These are phyloP conservation scores for Cheilosia vulpina DNA, from an alignment of 2,888 invertebrate species.

Conservation along the genomic window DNA sequence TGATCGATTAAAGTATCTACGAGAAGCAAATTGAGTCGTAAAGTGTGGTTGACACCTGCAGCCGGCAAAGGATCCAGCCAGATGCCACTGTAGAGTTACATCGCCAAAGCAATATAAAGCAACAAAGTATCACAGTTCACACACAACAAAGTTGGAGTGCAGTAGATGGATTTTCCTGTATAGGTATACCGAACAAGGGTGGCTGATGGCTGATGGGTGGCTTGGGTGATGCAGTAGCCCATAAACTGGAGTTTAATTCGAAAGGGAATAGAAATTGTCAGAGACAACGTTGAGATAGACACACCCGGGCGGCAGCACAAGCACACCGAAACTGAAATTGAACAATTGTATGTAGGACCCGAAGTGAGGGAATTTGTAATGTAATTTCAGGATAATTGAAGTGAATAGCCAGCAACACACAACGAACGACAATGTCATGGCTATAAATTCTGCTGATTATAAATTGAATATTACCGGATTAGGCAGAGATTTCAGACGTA, in stretches of 20 bases:
- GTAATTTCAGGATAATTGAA: constrained; percentile 71
- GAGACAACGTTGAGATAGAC: background rate
- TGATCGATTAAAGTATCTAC: constrained; percentile 73
- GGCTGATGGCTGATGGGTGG: background rate
- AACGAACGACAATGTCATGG: constrained; percentile 39
- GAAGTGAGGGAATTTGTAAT: constrained; percentile 44
- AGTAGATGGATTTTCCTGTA: constrained; percentile 41
- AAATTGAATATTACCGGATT: constrained; percentile 69
- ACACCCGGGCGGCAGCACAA: background rate
- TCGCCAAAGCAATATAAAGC: constrained; percentile 15
- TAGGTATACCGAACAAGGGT: background rate
- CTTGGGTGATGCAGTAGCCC: constrained; percentile 22
- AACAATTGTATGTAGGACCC: background rate
- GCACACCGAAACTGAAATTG: background rate
- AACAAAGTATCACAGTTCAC: constrained; percentile 7
- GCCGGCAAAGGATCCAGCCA: constrained; percentile 18
- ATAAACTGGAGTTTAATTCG: constrained; percentile 62
- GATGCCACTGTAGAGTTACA: constrained; percentile 5
- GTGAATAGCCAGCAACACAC: constrained; percentile 59
- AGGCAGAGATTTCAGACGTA: constrained; percentile 43
- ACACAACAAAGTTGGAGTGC: constrained; percentile 29
- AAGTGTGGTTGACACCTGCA: constrained; percentile 73
- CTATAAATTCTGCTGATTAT: constrained; percentile 67
- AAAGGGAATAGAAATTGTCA: constrained; percentile 61
- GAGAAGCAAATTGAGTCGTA: constrained; percentile 68